Percentiles rank a stretch among this genome's conserved stretches.
Conservation (phyloP, 2,113 vertebrate genomes). For the Tupaia chinensis region DNA sequence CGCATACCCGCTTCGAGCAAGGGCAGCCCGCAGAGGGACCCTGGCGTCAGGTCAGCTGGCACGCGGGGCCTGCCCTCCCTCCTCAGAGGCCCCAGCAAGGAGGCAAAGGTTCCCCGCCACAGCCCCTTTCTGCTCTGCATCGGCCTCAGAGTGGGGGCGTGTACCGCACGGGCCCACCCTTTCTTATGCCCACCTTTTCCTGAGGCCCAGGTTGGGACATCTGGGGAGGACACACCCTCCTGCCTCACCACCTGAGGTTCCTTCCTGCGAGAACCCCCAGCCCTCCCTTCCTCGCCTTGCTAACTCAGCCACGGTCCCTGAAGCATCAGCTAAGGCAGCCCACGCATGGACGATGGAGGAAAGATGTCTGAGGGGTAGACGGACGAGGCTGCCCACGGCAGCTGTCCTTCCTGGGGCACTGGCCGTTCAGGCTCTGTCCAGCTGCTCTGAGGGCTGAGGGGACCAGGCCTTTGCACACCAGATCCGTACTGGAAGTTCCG, state of each 20-base stretch:
- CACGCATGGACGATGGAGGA: rapidly evolving
- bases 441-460: background rate
- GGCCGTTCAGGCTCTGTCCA: background rate
- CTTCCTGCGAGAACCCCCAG: background rate
- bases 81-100: background rate
- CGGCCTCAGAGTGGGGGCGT: background rate
- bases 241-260: background rate
- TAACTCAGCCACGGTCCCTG: background rate
- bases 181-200: background rate
- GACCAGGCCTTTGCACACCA: background rate
- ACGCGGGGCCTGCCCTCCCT: background rate
- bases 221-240: background rate
- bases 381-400: rapidly evolving
- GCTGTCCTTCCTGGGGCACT: background rate
- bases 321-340: background rate
- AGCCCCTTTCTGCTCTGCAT: background rate
- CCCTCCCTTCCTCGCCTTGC: too few relatives aligned
- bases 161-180: rapidly evolving
- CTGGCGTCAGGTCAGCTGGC: rapidly evolving
- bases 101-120: too few relatives aligned
- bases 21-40: background rate
- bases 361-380: rapidly evolving
- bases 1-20: rapidly evolving
- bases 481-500: background rate
- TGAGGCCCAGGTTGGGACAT: background rate